Evolutionary conservation across 2,797 vertebrate genomes (phyloP).

Genomic region (Enteromius thamalakanensis): DNA sequence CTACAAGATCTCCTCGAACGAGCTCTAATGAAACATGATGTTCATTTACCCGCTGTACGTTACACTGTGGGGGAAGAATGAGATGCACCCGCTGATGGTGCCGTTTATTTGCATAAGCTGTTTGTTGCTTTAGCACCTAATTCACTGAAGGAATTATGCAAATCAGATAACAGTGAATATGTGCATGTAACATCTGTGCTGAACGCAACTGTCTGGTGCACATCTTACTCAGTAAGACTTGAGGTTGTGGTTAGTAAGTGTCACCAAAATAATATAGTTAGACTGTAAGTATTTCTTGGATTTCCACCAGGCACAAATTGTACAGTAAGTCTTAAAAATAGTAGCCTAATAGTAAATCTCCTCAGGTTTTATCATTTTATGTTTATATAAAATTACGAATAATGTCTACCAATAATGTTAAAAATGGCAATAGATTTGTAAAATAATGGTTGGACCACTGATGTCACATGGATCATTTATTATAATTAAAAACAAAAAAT

Average conservation of each 20-base stretch:
- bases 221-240: background rate
- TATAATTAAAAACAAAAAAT: too few relatives aligned
- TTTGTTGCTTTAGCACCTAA: slow-evolving; percentile 3
- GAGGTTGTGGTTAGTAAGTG: background rate
- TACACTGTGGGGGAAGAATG: background rate
- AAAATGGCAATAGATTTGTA: too few relatives aligned
- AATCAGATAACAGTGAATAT: background rate
- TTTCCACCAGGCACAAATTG: background rate
- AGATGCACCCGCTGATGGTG: too few relatives aligned
- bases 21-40: slow-evolving; percentile 39
- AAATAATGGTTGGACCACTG: too few relatives aligned
- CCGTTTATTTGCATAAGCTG: background rate
- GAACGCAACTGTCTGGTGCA: too few relatives aligned
- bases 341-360: background rate
- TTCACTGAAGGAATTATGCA: slow-evolving; percentile 1
- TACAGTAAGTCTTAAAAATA: too few relatives aligned
- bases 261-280: background rate
- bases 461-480: too few relatives aligned
- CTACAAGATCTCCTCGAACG: slow-evolving; percentile 27
- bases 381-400: background rate
- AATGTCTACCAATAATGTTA: too few relatives aligned
- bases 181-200: background rate
- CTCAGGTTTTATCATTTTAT: background rate
- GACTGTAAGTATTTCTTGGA: background rate
- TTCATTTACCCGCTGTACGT: background rate